Conservation (phyloP, 2,113 vertebrate species). For the Etheostoma spectabile region DNA sequence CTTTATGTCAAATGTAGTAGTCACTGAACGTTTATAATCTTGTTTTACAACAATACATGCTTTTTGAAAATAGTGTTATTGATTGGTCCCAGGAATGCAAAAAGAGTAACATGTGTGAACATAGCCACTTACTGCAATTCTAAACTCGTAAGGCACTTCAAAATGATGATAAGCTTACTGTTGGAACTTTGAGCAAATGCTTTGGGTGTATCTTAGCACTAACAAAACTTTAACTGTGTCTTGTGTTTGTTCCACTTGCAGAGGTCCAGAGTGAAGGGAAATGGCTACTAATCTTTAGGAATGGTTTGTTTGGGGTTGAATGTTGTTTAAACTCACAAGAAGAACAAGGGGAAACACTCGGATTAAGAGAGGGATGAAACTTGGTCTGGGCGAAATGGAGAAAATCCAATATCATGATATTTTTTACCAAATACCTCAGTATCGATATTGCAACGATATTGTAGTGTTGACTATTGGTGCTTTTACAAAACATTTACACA, state of each 20-base stretch:
- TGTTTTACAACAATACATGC: constrained; percentile 5
- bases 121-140: neutral
- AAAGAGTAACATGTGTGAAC: neutral
- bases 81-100: constrained; percentile 2
- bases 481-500: no score
- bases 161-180: neutral
- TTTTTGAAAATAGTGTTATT: constrained; percentile 20
- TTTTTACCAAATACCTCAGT: no score
- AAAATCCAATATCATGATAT: no score
- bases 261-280: neutral
- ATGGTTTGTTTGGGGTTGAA: neutral
- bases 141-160: neutral
- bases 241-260: neutral
- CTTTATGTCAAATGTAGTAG: neutral
- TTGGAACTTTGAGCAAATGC: neutral
- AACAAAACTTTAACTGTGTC: neutral
- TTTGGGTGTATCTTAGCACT: neutral
- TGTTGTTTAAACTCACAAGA: constrained; percentile 1
- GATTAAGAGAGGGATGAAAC: neutral
- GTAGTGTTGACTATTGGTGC: no score
- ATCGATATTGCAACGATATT: no score
- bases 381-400: no score
- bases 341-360: neutral
- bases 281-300: neutral
- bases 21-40: neutral